Conservation (phyloP, 2,888 invertebrate species). For the Biston betularia region DNA sequence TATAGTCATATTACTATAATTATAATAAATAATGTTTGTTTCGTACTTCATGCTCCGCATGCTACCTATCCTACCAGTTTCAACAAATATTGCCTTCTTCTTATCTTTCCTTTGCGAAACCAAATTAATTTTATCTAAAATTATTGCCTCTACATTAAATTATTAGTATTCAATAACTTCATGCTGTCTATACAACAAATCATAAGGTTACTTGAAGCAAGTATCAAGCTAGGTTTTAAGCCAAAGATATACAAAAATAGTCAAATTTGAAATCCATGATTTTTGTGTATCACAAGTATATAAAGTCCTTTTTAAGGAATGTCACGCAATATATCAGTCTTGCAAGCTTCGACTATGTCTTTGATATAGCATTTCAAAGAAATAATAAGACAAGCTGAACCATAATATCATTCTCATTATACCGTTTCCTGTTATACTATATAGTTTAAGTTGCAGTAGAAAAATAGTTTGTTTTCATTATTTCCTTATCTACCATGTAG, state of each 20-base stretch:
- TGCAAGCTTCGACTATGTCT: slow-evolving; percentile 76
- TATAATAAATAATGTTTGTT: slow-evolving; percentile 7
- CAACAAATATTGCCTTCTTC: slow-evolving; percentile 51
- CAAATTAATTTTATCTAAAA: slow-evolving; percentile 3
- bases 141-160: slow-evolving; percentile 12
- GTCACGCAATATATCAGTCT: slow-evolving; percentile 74
- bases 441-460: slow-evolving; percentile 39
- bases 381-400: slow-evolving; percentile 37
- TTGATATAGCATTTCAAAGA: slow-evolving; percentile 48
- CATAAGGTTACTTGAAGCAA: slow-evolving; percentile 4
- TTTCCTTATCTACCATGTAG: slow-evolving; percentile 28
- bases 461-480: slow-evolving; percentile 44
- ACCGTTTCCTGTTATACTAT: slow-evolving; percentile 9
- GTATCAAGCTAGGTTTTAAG: slow-evolving; percentile 52
- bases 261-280: slow-evolving; percentile 65
- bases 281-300: slow-evolving; percentile 67
- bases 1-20: slow-evolving; percentile 7
- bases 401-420: slow-evolving; percentile 14
- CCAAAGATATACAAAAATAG: slow-evolving; percentile 71
- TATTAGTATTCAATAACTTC: not conserved
- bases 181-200: not conserved
- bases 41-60: slow-evolving; percentile 54
- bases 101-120: slow-evolving; percentile 37
- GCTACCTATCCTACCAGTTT: slow-evolving; percentile 25
- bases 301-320: slow-evolving; percentile 75